A percentile compares a stretch with the other conserved stretches of the same genome.
Conservation (phyloP, 1,140 invertebrate species). For the Penaeus indicus region DNA sequence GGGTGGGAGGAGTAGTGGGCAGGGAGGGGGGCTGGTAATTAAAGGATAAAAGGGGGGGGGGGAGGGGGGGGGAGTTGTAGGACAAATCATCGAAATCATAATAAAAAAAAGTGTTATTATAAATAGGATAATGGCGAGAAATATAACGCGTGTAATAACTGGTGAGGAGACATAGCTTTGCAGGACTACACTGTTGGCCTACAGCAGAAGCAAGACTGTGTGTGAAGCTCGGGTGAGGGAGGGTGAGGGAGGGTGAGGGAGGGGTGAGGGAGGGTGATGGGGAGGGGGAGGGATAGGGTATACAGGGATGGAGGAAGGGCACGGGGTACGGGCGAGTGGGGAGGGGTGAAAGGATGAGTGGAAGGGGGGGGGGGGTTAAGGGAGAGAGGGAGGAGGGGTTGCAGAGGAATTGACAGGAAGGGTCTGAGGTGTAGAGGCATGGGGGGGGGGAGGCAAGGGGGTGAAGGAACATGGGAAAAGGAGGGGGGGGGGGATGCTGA, state of each 20-base stretch:
- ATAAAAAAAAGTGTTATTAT: constrained; percentile 13
- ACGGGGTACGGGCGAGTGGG: not conserved
- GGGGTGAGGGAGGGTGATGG: not conserved
- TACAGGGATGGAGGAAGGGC: constrained; percentile 20
- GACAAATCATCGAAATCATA: too few species aligned
- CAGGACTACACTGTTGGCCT: constrained; percentile 37
- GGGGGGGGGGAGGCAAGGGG: not conserved
- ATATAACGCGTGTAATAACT: not conserved
- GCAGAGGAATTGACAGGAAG: not conserved
- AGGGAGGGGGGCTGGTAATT: too few species aligned
- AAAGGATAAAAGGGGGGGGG: too few species aligned
- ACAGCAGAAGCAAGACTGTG: constrained; percentile 8
- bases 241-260: constrained; percentile 24
- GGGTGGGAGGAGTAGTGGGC: too few species aligned
- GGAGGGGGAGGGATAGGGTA: not conserved
- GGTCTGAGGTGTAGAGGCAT: not conserved
- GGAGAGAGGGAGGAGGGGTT: constrained; percentile 1
- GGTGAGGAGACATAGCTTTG: constrained; percentile 7
- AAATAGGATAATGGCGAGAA: not conserved
- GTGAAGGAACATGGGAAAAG: too few species aligned
- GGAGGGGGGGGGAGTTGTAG: too few species aligned
- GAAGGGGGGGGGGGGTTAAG: not conserved
- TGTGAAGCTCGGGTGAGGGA: constrained; percentile 16
- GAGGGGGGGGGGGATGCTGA: too few species aligned
- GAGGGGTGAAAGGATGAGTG: not conserved